These are phyloP conservation scores for Mus spretus DNA, from an alignment of 2,797 vertebrate species.

Conservation along the genomic window DNA sequence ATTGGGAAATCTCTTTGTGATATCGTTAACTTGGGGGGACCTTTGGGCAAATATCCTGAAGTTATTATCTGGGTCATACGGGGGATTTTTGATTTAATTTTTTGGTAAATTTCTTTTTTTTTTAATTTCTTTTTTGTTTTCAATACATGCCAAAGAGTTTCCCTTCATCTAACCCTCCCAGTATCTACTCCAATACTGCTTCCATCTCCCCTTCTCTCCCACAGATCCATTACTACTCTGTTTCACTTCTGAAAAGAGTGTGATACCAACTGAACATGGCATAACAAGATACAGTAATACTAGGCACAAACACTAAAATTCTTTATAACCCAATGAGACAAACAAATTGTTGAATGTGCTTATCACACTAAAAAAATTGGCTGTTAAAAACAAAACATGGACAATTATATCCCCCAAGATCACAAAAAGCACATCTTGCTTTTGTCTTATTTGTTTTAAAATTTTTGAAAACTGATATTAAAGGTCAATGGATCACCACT, in stretches of 20 bases:
- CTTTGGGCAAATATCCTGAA: not conserved
- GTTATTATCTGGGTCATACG: not conserved
- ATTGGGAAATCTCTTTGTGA: not conserved
- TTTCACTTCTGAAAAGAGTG: not conserved
- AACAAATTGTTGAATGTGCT: too few relatives aligned
- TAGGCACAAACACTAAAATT: not conserved
- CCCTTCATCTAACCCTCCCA: not conserved
- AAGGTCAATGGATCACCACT: too few relatives aligned
- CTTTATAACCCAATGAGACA: too few relatives aligned
- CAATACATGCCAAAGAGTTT: not conserved
- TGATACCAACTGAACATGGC: too few relatives aligned
- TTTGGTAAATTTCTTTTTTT: not conserved
- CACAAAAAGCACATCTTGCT: too few relatives aligned
- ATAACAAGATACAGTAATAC: not conserved
- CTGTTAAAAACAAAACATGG: too few relatives aligned
- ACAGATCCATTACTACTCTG: not conserved
- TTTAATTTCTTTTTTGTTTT: not conserved
- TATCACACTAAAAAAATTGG: too few relatives aligned
- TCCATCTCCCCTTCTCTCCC: not conserved
- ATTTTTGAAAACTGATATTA: too few relatives aligned
- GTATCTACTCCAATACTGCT: not conserved
- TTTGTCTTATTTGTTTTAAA: too few relatives aligned
- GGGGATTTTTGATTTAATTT: not conserved
- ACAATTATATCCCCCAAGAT: too few relatives aligned
- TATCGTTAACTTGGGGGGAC: not conserved